phyloP scores from a whole-genome alignment of 2,888 invertebrate genomes.

The Diplolepis rosae region DNA sequence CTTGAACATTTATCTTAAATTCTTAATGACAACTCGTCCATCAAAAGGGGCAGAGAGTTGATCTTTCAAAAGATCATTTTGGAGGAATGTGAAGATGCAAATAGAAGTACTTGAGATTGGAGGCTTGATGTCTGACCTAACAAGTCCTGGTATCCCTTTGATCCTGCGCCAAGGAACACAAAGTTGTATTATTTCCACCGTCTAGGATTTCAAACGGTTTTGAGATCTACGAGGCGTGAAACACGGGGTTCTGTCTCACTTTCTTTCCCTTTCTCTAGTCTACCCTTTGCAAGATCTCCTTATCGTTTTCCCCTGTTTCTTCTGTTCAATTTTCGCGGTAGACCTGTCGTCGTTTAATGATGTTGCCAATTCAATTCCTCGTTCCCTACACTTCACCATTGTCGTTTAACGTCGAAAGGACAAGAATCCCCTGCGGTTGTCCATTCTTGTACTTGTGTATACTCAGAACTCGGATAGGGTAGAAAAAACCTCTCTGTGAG shows the following conservation, averaged over 20 bases:
- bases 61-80: constrained; percentile 23
- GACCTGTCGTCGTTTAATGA: constrained; percentile 46
- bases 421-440: neutral
- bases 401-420: constrained; percentile 8
- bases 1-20: constrained; percentile 13
- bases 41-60: constrained; percentile 2
- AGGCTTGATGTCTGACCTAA: constrained; percentile 46
- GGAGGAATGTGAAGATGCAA: constrained; percentile 42
- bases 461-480: neutral
- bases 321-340: constrained; percentile 44
- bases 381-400: neutral
- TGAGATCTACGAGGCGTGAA: constrained; percentile 66
- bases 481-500: no score
- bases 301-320: constrained; percentile 38
- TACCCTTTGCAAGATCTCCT: constrained; percentile 35
- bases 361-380: constrained; percentile 61
- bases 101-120: constrained; percentile 56
- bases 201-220: constrained; percentile 66
- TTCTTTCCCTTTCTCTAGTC: constrained; percentile 39
- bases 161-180: constrained; percentile 66
- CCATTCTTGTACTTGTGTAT: neutral
- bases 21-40: constrained; percentile 29
- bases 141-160: constrained; percentile 61
- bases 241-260: constrained; percentile 56
- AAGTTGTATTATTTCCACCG: constrained; percentile 71